Percentiles rank a stretch among this genome's conserved stretches.
Evolutionary conservation across 35 echinoderm and acorn worm genomes (phyloP).

Genomic region (Eucidaris tribuloides): DNA sequence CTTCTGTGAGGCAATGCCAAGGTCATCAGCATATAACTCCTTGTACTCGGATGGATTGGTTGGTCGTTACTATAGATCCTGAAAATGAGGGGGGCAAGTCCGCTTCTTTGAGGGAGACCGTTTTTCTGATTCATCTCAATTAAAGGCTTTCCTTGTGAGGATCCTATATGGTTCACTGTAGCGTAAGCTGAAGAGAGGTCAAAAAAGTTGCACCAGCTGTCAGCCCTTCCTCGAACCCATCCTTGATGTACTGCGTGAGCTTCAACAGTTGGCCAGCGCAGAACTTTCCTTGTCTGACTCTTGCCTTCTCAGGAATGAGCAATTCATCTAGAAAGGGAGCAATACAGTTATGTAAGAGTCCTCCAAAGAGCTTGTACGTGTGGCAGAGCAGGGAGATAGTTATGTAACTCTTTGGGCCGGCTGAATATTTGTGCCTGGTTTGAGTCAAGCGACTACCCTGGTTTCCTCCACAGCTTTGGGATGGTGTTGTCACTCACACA

Average conservation of each 20-base stretch:
- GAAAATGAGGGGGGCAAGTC: background rate
- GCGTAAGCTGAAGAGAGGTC: background rate
- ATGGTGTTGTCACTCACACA: constrained; percentile 32
- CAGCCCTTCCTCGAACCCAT: no score
- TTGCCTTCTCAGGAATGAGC: constrained; percentile 45
- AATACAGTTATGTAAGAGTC: constrained; percentile 10
- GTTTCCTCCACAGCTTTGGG: constrained; percentile 51
- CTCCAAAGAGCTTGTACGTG: constrained; percentile 58
- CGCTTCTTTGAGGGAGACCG: constrained; percentile 31
- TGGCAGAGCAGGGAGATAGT: constrained; percentile 35
- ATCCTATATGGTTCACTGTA: constrained; percentile 28
- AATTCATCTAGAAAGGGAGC: constrained; percentile 9
- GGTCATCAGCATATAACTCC: constrained; percentile 1
- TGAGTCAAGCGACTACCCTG: background rate
- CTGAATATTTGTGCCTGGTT: constrained; percentile 17
- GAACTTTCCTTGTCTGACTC: constrained; percentile 17
- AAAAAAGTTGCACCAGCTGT: constrained; percentile 37
- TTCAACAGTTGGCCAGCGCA: constrained; percentile 17
- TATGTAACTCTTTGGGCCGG: constrained; percentile 28
- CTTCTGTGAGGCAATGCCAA: constrained; percentile 16
- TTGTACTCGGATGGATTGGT: constrained; percentile 20
- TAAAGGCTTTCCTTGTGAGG: constrained; percentile 23
- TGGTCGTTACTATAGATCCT: background rate
- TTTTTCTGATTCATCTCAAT: constrained; percentile 40
- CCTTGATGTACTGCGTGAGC: no score